Conservation (phyloP, 2,888 invertebrate species). For the Athetis lepigone region DNA sequence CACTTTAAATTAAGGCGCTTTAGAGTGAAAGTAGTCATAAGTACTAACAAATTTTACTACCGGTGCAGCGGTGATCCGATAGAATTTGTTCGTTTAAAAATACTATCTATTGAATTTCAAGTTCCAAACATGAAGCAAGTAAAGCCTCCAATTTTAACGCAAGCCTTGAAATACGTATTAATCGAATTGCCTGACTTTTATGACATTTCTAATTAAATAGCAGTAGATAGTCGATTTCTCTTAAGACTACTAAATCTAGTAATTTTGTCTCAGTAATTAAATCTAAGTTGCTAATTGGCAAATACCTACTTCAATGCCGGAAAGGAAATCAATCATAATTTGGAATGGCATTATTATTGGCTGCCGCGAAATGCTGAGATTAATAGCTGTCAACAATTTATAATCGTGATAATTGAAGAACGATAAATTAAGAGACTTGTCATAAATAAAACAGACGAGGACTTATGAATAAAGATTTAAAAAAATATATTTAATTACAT, state of each 20-base stretch:
- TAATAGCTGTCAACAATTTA: conserved; percentile 15
- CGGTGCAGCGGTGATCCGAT: no score
- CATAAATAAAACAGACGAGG: not conserved
- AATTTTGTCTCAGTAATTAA: conserved; percentile 15
- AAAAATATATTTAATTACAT: no score
- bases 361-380: not conserved
- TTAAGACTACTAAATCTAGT: not conserved
- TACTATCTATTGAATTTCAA: no score
- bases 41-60: no score
- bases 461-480: no score
- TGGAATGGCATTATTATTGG: conserved; percentile 10
- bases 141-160: no score
- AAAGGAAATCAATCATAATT: conserved; percentile 21
- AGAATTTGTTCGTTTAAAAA: no score
- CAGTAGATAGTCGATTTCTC: not conserved
- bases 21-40: no score
- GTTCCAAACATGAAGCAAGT: no score
- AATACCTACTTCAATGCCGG: conserved; percentile 3
- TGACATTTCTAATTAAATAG: not conserved
- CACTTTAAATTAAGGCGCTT: no score
- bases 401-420: not conserved
- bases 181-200: not conserved
- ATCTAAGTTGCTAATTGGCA: not conserved
- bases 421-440: conserved; percentile 5
- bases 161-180: no score